Percentiles rank a stretch among this genome's conserved stretches.
These are phyloP conservation scores for Lobophora halterata DNA, from an alignment of 2,888 invertebrate species.

Conservation along the genomic window DNA sequence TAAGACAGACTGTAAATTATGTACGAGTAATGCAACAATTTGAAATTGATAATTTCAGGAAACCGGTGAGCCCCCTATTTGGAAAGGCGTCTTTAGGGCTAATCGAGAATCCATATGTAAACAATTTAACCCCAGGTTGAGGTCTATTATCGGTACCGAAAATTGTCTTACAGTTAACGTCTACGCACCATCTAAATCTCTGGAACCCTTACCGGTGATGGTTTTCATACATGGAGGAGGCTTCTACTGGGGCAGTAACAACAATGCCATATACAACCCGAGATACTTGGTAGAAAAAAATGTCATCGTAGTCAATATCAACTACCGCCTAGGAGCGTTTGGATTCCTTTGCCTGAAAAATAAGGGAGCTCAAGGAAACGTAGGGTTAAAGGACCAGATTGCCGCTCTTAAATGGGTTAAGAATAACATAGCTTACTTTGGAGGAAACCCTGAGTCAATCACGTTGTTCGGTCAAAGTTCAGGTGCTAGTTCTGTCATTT, in stretches of 20 bases:
- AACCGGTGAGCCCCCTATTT: constrained; percentile 4
- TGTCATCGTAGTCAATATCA: constrained; percentile 41
- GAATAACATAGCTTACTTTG: constrained; percentile 41
- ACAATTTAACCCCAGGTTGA: constrained; percentile 5
- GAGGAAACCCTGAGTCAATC: constrained; percentile 40
- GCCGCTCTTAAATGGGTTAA: constrained; percentile 43
- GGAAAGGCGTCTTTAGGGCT: constrained; percentile 4
- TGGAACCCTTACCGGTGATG: constrained; percentile 11
- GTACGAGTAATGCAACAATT: too few relatives aligned
- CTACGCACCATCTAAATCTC: constrained; percentile 2
- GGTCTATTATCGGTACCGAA: constrained; percentile 5
- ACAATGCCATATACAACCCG: constrained; percentile 37
- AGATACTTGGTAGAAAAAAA: constrained; percentile 40
- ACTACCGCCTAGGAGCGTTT: constrained; percentile 43
- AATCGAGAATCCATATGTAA: constrained; percentile 6
- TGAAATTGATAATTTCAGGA: too few relatives aligned
- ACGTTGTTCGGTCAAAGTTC: constrained; percentile 27
- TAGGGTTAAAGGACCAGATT: constrained; percentile 44
- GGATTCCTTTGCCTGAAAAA: constrained; percentile 43
- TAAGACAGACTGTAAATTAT: too few relatives aligned
- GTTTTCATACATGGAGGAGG: constrained; percentile 41
- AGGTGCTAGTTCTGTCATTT: background rate
- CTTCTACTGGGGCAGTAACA: constrained; percentile 38
- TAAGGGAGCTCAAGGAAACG: constrained; percentile 43
- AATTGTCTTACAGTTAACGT: constrained; percentile 11